Base-by-base conservation (phyloP, 2,797 vertebrate species). In the Bradypodion ventrale region DNA sequence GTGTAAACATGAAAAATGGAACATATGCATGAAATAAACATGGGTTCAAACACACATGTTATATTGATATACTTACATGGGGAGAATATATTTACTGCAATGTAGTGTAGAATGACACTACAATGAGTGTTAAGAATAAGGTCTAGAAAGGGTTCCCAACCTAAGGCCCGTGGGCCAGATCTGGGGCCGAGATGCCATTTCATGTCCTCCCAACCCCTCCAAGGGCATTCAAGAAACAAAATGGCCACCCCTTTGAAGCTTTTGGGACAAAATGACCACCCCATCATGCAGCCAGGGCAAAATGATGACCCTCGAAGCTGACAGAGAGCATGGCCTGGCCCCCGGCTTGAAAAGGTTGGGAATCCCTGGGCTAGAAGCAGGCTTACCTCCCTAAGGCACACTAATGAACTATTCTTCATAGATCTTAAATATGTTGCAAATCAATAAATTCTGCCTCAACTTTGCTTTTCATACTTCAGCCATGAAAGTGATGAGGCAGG, bases 341-440 rank as follows among this genome's bases (percentile, higher is more conserved):
- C n/a, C n/a, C n/a, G n/a, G n/a, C n/a, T n/a, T n/a, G n/a, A n/a
- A n/a, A n/a, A n/a, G n/a, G n/a, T n/a, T n/a, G n/a, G n/a, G n/a
- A n/a, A n/a, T n/a, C n/a, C n/a, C n/a, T n/a, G n/a, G n/a, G n/a
- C n/a, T n/a, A n/a, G n/a, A n/a, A n/a, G n/a, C 4, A 63, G 29
- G 40, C 7, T 59, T 21, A 59, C 85, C 74, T 66, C 40, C 44
- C n/a, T 56, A 73, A 29, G 12, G 35, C 32, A 75, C 13, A 52
- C 27, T 42, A 75, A 66, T 66, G 44, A 85, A 85, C 29, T 6
- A 9, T 72, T 69, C 65, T 63, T 10, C 49, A 8, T n/a, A 72
- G 59, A 42, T 85, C 46, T 85, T 72, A 78, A 73, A 78, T 63
- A 42, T n/a, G 32, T 65, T 65, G 44, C 44, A 56, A 66, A 44